phyloP scores from a whole-genome alignment of 2,113 vertebrate genomes.

The Ursus arctos region DNA sequence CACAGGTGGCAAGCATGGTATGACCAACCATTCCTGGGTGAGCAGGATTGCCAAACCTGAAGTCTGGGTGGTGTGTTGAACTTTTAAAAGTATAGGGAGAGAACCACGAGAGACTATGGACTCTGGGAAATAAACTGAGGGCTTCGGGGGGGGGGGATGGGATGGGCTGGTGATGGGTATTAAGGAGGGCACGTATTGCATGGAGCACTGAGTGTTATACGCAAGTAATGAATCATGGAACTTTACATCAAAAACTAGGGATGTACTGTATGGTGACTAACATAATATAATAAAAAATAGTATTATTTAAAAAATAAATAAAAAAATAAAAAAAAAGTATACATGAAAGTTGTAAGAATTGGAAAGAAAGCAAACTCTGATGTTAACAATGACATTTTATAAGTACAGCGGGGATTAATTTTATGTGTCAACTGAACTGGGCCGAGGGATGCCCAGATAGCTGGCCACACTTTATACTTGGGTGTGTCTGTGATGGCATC shows the following conservation, averaged over 20 bases:
- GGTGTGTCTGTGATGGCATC: not conserved
- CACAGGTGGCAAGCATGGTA: not conserved
- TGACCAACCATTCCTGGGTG: not conserved
- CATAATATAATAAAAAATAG: too few species aligned
- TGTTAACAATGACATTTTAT: not conserved
- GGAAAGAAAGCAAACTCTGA: not conserved
- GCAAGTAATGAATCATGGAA: too few species aligned
- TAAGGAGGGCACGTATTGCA: too few species aligned
- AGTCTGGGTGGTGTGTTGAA: not conserved
- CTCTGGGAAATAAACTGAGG: too few species aligned
- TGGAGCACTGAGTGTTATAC: too few species aligned
- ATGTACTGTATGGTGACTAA: too few species aligned
- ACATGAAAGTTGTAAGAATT: not conserved
- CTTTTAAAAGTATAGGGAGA: not conserved
- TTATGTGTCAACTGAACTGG: not conserved
- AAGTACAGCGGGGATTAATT: not conserved
- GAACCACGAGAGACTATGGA: too few species aligned
- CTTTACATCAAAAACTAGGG: too few species aligned
- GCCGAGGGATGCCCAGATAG: not conserved
- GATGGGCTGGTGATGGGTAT: too few species aligned
- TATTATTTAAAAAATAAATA: too few species aligned
- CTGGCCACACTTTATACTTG: not conserved
- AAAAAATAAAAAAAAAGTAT: too few species aligned
- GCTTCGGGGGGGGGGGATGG: too few species aligned
- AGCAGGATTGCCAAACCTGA: not conserved